Evolutionary conservation across 1,140 invertebrate genomes (phyloP).

Genomic region (Camponotus floridanus): DNA sequence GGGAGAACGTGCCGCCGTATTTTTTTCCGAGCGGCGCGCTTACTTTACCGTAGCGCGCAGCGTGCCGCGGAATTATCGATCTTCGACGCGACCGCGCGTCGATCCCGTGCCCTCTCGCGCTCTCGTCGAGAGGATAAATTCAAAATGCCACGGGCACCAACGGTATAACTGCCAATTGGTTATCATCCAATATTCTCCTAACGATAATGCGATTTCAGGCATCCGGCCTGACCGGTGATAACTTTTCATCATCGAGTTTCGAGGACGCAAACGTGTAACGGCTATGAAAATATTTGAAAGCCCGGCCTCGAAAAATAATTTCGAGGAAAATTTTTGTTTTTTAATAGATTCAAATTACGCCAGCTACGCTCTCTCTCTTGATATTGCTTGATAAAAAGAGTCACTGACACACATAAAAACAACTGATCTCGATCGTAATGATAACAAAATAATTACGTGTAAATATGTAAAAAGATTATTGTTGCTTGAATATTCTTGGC

Average conservation of each 20-base stretch:
- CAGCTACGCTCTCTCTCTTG: neutral
- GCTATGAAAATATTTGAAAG: neutral
- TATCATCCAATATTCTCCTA: slow-evolving; percentile 51
- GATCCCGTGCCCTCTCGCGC: slow-evolving; percentile 29
- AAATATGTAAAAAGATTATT: slow-evolving; percentile 16
- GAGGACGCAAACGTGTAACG: neutral
- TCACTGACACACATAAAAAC: neutral
- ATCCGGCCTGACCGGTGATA: slow-evolving; percentile 9
- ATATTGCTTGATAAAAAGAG: neutral
- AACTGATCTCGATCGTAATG: neutral
- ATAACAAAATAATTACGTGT: neutral
- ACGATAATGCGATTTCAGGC: slow-evolving; percentile 37
- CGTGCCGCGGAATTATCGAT: slow-evolving; percentile 51
- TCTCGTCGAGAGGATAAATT: slow-evolving; percentile 41
- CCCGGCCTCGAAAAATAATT: neutral
- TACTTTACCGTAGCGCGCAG: slow-evolving; percentile 36
- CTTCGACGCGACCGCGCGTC: slow-evolving; percentile 56
- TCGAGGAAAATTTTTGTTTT: neutral
- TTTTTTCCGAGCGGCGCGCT: neutral
- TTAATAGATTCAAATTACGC: neutral
- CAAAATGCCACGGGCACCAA: slow-evolving; percentile 54
- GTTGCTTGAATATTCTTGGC: neutral
- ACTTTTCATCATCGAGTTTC: slow-evolving; percentile 25
- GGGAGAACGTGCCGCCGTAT: slow-evolving; percentile 49
- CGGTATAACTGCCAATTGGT: slow-evolving; percentile 22